These are phyloP conservation scores for Podargus strigoides DNA, from an alignment of 2,797 vertebrate species.

Conservation along the genomic window DNA sequence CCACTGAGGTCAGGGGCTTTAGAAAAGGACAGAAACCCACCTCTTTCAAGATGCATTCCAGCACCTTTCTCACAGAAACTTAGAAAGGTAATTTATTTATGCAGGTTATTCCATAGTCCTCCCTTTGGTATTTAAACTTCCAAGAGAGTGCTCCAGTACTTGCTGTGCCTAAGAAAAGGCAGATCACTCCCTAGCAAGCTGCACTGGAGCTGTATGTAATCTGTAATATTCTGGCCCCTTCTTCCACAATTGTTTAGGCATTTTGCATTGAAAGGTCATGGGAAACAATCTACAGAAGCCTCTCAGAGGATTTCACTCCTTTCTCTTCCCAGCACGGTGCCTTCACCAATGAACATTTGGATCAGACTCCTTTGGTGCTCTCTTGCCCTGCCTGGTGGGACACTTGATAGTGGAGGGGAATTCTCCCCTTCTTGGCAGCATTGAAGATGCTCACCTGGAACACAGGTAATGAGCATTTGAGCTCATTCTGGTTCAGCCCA, in stretches of 20 bases:
- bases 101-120: neutral
- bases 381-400: rapidly evolving
- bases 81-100: neutral
- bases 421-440: neutral
- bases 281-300: neutral
- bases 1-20: neutral
- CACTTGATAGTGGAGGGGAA: neutral
- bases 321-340: neutral
- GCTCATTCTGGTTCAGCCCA: neutral
- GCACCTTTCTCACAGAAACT: neutral
- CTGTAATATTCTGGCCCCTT: neutral
- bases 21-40: neutral
- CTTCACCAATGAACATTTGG: neutral
- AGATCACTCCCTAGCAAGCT: neutral
- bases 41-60: neutral
- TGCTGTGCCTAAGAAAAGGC: neutral
- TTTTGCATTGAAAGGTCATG: neutral
- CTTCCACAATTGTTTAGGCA: neutral
- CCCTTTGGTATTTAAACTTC: neutral
- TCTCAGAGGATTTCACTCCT: neutral
- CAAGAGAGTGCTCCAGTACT: neutral
- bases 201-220: neutral
- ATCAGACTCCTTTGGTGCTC: neutral
- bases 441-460: neutral
- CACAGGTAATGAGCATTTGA: neutral